Base-by-base conservation (phyloP, 2,888 invertebrate genomes). In the Drosophila emarginata region DNA sequence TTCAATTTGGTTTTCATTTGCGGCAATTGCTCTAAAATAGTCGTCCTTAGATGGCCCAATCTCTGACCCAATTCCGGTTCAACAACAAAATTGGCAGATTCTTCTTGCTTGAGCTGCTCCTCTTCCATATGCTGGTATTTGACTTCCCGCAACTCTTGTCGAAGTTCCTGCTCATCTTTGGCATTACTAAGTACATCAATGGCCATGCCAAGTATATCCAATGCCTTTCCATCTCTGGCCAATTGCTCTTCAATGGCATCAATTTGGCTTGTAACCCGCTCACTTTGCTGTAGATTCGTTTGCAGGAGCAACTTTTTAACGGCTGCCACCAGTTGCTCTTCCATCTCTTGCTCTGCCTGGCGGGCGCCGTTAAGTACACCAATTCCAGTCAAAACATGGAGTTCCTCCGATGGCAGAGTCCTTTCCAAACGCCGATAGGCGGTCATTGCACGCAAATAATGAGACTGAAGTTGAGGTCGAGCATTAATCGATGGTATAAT, bases 291-390 rank as follows among this genome's bases (percentile, higher is more conserved):
- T 4, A 77, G 69, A 39, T 88, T 78, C 12, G 88, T 79, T 21
- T 89, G 82, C 1, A 84, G 61, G 11, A 92, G 61, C 2, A 92
- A 67, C 67, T 91, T 90, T 21, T 81, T 78, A 1, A 91, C 76
- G 14, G 77, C 70, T 14, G 75, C 74, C 4, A 89, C 83, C 56
- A 91, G 61, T 61, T 91, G 84, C 39, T 88, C 70, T 52, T 90
- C 89, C 89, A 92, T 90, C 40, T 83, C 77, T 50, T 90, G 76
- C 66, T 91, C 91, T 0, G 89, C 88, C 65, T 89, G 80, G 12
- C 88, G 74, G 2, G 91, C 90, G 0, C 92, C 92, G 53, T 91
- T 89, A 0, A 92, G 65, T 18, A 92, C 67, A 0, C 91, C 92
- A 2, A 92, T 74, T 0, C 89, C 84, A 1, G 89, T 90, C 5